Conservation (phyloP, 2,113 vertebrate species). For the Ceyx margarethae region DNA sequence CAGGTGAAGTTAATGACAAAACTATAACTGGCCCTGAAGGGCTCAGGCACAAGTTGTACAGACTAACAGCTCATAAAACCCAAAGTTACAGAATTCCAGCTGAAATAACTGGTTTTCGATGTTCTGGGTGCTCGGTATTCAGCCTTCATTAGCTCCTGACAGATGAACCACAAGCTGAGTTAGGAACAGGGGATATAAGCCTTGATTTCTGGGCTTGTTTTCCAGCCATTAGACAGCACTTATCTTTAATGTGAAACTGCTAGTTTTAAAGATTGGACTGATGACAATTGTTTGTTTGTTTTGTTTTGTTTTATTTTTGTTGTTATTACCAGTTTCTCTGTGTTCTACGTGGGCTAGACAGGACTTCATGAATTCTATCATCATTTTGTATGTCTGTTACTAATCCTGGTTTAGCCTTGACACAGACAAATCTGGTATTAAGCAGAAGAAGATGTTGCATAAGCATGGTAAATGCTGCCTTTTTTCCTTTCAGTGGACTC, state of each 20-base stretch:
- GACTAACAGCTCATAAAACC: not conserved
- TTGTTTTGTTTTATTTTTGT: not conserved
- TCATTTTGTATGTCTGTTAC: not conserved
- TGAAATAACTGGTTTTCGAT: not conserved
- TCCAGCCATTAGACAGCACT: not conserved
- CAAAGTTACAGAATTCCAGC: not conserved
- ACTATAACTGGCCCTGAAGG: fast-evolving
- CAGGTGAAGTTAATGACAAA: not conserved
- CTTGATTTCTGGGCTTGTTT: not conserved
- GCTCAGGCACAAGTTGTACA: not conserved
- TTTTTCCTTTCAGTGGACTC: not conserved
- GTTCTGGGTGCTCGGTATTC: not conserved
- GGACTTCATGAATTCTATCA: not conserved
- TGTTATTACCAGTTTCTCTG: not conserved
- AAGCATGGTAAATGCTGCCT: not conserved
- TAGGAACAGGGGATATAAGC: not conserved
- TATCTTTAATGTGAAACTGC: not conserved
- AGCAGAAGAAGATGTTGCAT: not conserved
- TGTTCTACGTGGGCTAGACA: not conserved
- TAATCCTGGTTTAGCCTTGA: slow-evolving; percentile 35
- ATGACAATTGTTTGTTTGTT: not conserved
- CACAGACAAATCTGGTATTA: slow-evolving; percentile 33
- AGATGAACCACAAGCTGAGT: not conserved
- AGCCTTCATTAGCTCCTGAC: not conserved
- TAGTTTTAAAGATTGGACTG: not conserved